phyloP scores from a whole-genome alignment of 2,888 invertebrate genomes.

The Chymomyza procnemis region DNA sequence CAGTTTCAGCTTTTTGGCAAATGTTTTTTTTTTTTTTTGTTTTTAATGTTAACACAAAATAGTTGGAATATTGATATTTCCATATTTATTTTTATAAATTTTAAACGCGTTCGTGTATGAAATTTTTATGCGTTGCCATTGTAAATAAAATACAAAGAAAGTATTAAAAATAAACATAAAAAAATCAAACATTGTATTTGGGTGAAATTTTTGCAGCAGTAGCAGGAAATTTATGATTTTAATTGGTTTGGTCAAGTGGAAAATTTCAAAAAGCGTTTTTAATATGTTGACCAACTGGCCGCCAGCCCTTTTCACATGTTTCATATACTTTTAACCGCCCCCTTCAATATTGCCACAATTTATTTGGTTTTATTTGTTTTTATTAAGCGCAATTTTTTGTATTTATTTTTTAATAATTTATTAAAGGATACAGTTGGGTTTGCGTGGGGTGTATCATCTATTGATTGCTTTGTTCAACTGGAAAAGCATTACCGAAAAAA shows the following conservation, averaged over 20 bases:
- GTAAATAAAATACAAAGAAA: constrained; percentile 17
- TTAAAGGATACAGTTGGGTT: neutral
- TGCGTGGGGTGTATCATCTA: constrained; percentile 35
- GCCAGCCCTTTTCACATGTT: constrained; percentile 3
- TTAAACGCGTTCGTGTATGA: constrained; percentile 36
- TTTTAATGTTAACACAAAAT: neutral
- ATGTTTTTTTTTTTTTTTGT: no score
- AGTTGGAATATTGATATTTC: neutral
- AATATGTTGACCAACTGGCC: constrained; percentile 30
- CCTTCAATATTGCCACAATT: constrained; percentile 25
- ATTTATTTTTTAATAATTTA: constrained; percentile 40
- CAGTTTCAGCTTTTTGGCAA: neutral
- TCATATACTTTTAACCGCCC: neutral
- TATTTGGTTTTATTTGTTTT: neutral
- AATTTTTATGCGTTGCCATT: constrained; percentile 37
- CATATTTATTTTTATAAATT: constrained; percentile 16
- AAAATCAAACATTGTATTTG: constrained; percentile 10
- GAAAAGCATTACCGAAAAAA: constrained; percentile 20
- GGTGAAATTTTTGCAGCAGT: neutral
- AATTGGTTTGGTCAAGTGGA: constrained; percentile 70
- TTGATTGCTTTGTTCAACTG: constrained; percentile 57
- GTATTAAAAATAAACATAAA: constrained; percentile 32
- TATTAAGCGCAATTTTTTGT: constrained; percentile 9
- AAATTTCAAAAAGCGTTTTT: constrained; percentile 46
- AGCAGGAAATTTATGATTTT: constrained; percentile 62